Evolutionary conservation across 64 coral and sea anemone genomes (phyloP).

Genomic region (Cladopsammia gracilis): DNA sequence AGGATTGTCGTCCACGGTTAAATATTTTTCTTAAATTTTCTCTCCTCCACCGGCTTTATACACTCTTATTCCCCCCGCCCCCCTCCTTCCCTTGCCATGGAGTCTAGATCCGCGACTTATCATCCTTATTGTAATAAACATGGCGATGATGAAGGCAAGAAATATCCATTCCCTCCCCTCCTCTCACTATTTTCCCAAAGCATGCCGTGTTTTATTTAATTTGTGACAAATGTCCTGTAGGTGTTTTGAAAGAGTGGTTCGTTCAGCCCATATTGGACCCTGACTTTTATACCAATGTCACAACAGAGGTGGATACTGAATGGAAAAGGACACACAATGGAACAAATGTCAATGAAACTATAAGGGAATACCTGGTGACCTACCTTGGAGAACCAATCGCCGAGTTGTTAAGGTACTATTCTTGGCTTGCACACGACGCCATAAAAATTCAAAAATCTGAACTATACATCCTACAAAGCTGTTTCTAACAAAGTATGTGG

Average conservation of each 20-base stretch:
- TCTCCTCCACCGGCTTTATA: too few species aligned
- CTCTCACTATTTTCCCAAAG: too few species aligned
- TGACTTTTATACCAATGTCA: background rate
- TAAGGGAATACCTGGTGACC: slow-evolving; percentile 21
- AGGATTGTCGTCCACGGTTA: too few species aligned
- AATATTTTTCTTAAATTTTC: too few species aligned
- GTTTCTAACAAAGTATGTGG: too few species aligned
- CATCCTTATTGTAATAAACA: background rate
- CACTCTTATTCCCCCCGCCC: too few species aligned
- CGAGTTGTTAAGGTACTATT: slow-evolving; percentile 34
- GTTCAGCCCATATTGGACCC: slow-evolving; percentile 10
- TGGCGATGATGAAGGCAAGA: background rate
- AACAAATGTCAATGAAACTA: slow-evolving; percentile 11
- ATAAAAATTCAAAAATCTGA: too few species aligned
- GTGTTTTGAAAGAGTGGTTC: slow-evolving; percentile 30
- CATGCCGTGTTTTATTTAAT: too few species aligned
- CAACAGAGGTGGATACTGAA: background rate
- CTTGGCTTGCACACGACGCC: too few species aligned
- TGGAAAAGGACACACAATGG: background rate
- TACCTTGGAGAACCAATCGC: slow-evolving; percentile 42
- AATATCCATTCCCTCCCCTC: background rate
- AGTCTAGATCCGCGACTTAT: background rate
- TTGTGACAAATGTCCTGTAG: background rate
- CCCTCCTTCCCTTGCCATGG: too few species aligned
- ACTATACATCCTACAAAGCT: too few species aligned